A percentile compares a stretch with the other conserved stretches of the same genome.
phyloP scores from a whole-genome alignment of 92 coral and sea anemone species.

The Porites divaricata region DNA sequence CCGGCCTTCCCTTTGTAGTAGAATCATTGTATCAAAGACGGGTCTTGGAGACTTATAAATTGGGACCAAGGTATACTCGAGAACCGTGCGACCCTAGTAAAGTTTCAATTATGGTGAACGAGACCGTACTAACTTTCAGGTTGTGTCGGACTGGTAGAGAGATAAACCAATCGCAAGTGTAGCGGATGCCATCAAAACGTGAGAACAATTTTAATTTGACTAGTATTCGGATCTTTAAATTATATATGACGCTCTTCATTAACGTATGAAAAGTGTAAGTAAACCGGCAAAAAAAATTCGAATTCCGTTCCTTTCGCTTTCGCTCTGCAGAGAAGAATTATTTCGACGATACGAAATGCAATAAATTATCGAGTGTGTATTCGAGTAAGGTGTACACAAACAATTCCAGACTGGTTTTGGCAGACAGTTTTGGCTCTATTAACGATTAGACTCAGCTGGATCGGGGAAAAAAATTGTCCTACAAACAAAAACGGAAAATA shows the following conservation, averaged over 20 bases:
- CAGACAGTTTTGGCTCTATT: slow-evolving; percentile 24
- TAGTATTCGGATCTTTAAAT: slow-evolving; percentile 16
- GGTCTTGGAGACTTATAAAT: slow-evolving; percentile 16
- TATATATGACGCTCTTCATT: slow-evolving; percentile 35
- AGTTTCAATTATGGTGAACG: slow-evolving; percentile 35
- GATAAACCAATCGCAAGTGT: neutral
- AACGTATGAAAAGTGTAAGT: neutral
- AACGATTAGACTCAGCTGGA: slow-evolving; percentile 8
- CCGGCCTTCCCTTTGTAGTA: neutral
- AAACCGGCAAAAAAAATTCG: neutral
- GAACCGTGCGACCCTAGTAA: slow-evolving; percentile 1
- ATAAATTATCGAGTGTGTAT: slow-evolving; percentile 9
- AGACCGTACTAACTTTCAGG: neutral
- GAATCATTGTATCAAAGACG: neutral
- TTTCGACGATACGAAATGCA: slow-evolving; percentile 31
- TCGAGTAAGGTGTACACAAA: slow-evolving; percentile 1
- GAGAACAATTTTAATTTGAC: slow-evolving; percentile 9
- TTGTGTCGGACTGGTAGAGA: neutral
- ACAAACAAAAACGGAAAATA: slow-evolving; percentile 11
- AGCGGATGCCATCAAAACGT: neutral
- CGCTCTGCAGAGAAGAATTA: slow-evolving; percentile 4
- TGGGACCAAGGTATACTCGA: neutral
- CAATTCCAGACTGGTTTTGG: neutral
- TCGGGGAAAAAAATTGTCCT: neutral
- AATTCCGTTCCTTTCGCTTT: slow-evolving; percentile 22